Evolutionary conservation across 53 echinoderm and acorn worm species (phyloP).

Genomic region (Antedon mediterranea): DNA sequence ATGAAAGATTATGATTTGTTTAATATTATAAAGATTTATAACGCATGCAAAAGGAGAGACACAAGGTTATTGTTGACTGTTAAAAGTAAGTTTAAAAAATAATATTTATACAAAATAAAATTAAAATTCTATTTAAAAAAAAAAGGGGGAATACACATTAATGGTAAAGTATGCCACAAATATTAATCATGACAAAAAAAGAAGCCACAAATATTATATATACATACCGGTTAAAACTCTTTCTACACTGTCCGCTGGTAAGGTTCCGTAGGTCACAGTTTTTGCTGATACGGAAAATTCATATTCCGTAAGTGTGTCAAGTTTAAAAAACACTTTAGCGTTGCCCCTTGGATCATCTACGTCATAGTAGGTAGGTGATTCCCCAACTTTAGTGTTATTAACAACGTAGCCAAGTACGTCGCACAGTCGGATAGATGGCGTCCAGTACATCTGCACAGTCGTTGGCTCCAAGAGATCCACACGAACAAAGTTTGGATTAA

Average conservation of each 20-base stretch:
- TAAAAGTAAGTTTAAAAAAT: no score
- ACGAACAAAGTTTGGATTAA: neutral
- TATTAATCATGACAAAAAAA: no score
- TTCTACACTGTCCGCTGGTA: neutral
- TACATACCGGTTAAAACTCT: neutral
- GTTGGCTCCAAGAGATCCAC: conserved; percentile 1
- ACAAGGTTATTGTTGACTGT: no score
- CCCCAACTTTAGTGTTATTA: neutral
- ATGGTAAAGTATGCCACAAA: no score
- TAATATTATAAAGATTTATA: no score
- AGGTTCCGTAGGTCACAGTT: neutral
- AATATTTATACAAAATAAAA: no score
- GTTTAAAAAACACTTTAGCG: neutral
- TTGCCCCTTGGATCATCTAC: neutral
- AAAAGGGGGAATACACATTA: no score
- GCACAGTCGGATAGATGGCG: conserved; percentile 35
- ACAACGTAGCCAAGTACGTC: conserved; percentile 58
- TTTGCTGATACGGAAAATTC: neutral
- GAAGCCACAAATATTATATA: neutral
- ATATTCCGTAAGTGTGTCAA: neutral
- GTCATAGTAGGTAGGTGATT: neutral
- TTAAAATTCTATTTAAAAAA: no score
- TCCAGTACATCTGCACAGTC: conserved; percentile 35
- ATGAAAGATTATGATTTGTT: no score
- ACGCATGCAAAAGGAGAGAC: no score